Base-by-base conservation (phyloP, 2,888 invertebrate genomes). In the Charanyca ferruginea region DNA sequence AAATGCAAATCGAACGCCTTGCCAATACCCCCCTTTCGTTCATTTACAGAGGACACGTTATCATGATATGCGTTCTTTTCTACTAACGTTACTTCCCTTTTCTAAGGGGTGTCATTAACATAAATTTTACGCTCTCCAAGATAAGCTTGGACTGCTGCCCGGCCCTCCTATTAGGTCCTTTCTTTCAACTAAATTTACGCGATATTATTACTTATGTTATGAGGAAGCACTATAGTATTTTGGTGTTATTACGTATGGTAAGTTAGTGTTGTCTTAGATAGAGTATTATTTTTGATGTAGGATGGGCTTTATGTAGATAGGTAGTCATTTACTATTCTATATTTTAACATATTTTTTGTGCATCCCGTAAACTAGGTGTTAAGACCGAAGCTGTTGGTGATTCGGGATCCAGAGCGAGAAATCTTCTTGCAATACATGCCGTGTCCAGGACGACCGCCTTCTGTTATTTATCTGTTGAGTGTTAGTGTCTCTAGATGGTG, bases 41-140 rank as follows among this genome's bases (percentile, higher is more conserved):
- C 88, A 91, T 91, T 90, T 91, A 89, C 89, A 89, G 84, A 85
- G 85, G 86, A 88, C 88, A 87, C 89, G 87, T 90, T 92, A 91
- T 91, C 90, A 84, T 87, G 85, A 87, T 79, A 83, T 87, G 85
- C 87, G 88, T 89, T 89, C 88, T 90, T 80, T 68, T 77, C 41
- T 61, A 54, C 89, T 87, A 89, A 90, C 89, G 89, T 88, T 91
- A 89, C 89, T 91, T 90, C 86, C 88, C 88, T 84, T 84, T 87
- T 85, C 80, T 83, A 84, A 85, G 85, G 84, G 68, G 87, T 79
- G 86, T 93, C 92, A 93, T 93, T 93, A 93, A 93, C 93, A 93
- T 93, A 93, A 93, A 93, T 93, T 93, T 91, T 91, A 92, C 91
- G 92, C 88, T 81, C 89, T 87, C 86, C 84, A 83, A 91, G 89